Percentiles rank a stretch among this genome's conserved stretches.
Evolutionary conservation across 2,888 invertebrate genomes (phyloP).

Genomic region (Rhamnusium bicolor): DNA sequence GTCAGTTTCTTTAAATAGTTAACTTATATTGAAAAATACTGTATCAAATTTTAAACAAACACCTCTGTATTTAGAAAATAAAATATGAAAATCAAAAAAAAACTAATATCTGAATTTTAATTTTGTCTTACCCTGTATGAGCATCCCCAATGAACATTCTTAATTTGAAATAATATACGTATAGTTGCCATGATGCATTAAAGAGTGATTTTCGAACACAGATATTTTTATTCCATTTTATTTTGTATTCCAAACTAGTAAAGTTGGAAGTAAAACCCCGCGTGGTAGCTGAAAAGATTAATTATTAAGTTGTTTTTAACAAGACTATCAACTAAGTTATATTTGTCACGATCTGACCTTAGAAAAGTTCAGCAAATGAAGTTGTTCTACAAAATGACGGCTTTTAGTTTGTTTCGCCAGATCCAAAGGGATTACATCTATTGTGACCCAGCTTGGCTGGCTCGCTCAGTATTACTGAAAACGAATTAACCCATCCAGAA

Average conservation of each 20-base stretch:
- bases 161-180: too few relatives aligned
- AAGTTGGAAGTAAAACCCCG: neutral
- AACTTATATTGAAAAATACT: too few relatives aligned
- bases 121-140: too few relatives aligned
- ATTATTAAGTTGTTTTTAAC: constrained; percentile 31
- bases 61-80: too few relatives aligned
- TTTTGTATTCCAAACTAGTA: neutral
- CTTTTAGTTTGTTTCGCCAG: constrained; percentile 67
- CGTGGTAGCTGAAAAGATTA: constrained; percentile 20
- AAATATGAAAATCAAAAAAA: too few relatives aligned
- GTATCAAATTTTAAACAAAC: too few relatives aligned
- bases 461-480: constrained; percentile 63
- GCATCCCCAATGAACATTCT: too few relatives aligned
- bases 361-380: constrained; percentile 62
- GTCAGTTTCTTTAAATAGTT: too few relatives aligned
- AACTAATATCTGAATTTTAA: too few relatives aligned
- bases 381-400: constrained; percentile 67
- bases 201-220: neutral
- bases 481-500: constrained; percentile 67
- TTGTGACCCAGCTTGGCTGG: constrained; percentile 65
- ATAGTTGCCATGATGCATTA: too few relatives aligned
- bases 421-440: constrained; percentile 67
- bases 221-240: neutral
- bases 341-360: constrained; percentile 56
- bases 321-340: constrained; percentile 37